Evolutionary conservation across 1,140 invertebrate genomes (phyloP).

Genomic region (Holcopasites calliopsidis): DNA sequence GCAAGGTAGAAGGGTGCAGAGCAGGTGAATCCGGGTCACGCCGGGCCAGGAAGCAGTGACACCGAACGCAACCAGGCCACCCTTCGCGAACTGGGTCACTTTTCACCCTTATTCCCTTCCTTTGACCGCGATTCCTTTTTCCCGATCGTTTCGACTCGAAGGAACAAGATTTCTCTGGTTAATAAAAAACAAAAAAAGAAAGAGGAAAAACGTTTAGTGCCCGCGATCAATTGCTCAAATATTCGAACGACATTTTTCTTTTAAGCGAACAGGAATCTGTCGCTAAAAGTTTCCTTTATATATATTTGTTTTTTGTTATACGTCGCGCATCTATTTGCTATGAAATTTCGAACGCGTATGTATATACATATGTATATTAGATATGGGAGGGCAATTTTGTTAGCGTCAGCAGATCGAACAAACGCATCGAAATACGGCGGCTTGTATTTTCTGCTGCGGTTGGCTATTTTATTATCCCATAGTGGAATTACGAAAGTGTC

Average conservation of each 20-base stretch:
- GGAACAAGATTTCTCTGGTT: background rate
- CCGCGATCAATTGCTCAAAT: too few relatives aligned
- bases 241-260: too few relatives aligned
- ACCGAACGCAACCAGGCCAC: slow-evolving; percentile 45
- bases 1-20: slow-evolving; percentile 14
- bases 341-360: too few relatives aligned
- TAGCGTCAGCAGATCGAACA: background rate
- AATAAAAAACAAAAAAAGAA: too few relatives aligned
- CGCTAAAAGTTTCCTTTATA: too few relatives aligned
- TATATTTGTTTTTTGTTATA: too few relatives aligned
- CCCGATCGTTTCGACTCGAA: slow-evolving; percentile 7
- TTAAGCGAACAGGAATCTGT: too few relatives aligned
- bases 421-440: background rate
- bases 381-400: too few relatives aligned
- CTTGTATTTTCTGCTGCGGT: background rate
- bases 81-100: slow-evolving; percentile 48
- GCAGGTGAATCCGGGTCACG: slow-evolving; percentile 46
- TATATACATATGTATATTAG: too few relatives aligned
- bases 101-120: slow-evolving; percentile 41
- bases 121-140: slow-evolving; percentile 4
- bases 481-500: background rate
- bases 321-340: too few relatives aligned
- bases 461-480: background rate
- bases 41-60: slow-evolving; percentile 49
- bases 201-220: too few relatives aligned